A percentile compares a stretch with the other conserved stretches of the same genome.
Evolutionary conservation across 2,888 invertebrate genomes (phyloP).

Genomic region (Idaea straminata): DNA sequence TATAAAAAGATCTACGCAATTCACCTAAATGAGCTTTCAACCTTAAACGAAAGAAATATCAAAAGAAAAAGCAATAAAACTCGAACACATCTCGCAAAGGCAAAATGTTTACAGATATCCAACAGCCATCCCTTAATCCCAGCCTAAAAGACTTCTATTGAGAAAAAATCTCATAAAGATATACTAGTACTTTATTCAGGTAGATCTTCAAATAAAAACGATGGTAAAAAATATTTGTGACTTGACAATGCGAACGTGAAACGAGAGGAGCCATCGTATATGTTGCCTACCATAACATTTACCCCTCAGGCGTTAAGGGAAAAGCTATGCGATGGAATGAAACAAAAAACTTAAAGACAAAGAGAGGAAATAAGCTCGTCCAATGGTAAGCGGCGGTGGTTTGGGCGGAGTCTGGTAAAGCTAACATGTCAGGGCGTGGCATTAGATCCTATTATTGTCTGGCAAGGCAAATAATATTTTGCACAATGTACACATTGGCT

Average conservation of each 20-base stretch:
- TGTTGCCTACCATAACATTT: slow-evolving; percentile 80
- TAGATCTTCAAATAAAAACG: slow-evolving; percentile 72
- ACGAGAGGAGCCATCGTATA: slow-evolving; percentile 70
- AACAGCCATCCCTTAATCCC: slow-evolving; percentile 60
- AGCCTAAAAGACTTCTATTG: slow-evolving; percentile 52
- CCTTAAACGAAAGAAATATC: slow-evolving; percentile 26
- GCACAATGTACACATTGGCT: slow-evolving; percentile 85
- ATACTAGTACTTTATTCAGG: slow-evolving; percentile 77
- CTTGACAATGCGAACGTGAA: slow-evolving; percentile 63
- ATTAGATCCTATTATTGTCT: slow-evolving; percentile 80
- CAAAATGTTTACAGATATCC: slow-evolving; percentile 55
- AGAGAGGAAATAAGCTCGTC: slow-evolving; percentile 43
- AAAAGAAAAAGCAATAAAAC: slow-evolving; percentile 45
- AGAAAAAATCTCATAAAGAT: slow-evolving; percentile 71
- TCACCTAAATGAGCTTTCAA: slow-evolving; percentile 22
- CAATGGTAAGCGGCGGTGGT: slow-evolving; percentile 49
- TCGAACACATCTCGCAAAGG: slow-evolving; percentile 43
- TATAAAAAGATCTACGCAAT: neutral
- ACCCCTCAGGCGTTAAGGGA: slow-evolving; percentile 77
- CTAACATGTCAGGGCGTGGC: slow-evolving; percentile 80
- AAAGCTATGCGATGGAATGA: slow-evolving; percentile 65
- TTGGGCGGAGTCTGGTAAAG: slow-evolving; percentile 70
- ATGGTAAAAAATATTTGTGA: slow-evolving; percentile 69
- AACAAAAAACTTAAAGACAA: slow-evolving; percentile 37
- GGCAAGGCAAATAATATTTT: slow-evolving; percentile 87